Percentiles rank a stretch among this genome's conserved stretches.
phyloP scores from a whole-genome alignment of 1,140 invertebrate genomes.

The Liolophura sinensis region DNA sequence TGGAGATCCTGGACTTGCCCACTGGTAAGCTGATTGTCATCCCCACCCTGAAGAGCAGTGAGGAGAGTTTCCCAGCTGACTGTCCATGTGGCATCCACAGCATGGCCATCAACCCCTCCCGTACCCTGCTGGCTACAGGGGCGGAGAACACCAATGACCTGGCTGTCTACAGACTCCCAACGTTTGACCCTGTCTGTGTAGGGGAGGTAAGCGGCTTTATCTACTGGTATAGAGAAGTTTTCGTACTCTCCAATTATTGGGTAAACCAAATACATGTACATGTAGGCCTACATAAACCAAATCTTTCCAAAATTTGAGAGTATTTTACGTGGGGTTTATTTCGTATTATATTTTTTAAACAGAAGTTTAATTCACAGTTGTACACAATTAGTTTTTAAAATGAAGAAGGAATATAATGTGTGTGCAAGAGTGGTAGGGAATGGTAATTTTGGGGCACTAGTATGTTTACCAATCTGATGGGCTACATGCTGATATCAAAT shows the following conservation, averaged over 20 bases:
- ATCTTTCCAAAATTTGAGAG: too few relatives aligned
- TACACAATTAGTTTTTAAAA: too few relatives aligned
- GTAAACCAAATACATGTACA: not conserved
- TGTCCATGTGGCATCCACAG: slow-evolving; percentile 82
- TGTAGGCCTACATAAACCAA: too few relatives aligned
- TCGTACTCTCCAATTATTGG: not conserved
- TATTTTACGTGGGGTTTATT: too few relatives aligned
- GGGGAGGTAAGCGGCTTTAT: slow-evolving; percentile 69
- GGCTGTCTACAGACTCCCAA: slow-evolving; percentile 89
- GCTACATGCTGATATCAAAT: too few relatives aligned
- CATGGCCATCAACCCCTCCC: slow-evolving; percentile 91
- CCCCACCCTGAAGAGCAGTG: slow-evolving; percentile 62
- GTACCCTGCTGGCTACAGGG: slow-evolving; percentile 87
- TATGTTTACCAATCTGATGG: too few relatives aligned
- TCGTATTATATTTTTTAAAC: too few relatives aligned
- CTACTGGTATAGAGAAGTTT: not conserved
- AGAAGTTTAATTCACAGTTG: too few relatives aligned
- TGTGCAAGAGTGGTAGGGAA: too few relatives aligned
- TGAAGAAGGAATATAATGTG: too few relatives aligned
- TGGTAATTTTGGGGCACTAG: too few relatives aligned
- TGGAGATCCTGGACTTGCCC: slow-evolving; percentile 82
- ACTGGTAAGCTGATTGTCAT: slow-evolving; percentile 82
- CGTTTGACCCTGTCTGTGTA: slow-evolving; percentile 91
- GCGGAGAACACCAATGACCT: slow-evolving; percentile 91
- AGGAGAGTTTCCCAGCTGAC: slow-evolving; percentile 60